A percentile compares a stretch with the other conserved stretches of the same genome.
Evolutionary conservation across 1,140 invertebrate genomes (phyloP).

Genomic region (Hylaeus volcanicus): DNA sequence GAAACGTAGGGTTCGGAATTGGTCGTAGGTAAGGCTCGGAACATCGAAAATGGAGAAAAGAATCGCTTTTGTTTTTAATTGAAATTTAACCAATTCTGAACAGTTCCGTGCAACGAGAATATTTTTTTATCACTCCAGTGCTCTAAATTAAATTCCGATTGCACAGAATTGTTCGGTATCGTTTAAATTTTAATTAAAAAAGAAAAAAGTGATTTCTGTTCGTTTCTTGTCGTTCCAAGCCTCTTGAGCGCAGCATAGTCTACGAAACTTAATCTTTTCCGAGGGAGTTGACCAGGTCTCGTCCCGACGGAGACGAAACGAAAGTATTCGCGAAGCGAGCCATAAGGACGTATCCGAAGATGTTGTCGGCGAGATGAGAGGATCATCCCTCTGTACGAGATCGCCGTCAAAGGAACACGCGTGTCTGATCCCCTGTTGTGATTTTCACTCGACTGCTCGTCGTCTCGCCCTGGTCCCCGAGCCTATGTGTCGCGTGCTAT

Average conservation of each 20-base stretch:
- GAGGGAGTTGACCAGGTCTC: conserved; percentile 1
- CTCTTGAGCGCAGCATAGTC: not conserved
- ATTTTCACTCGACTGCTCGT: conserved; percentile 61
- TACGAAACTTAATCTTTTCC: conserved; percentile 1
- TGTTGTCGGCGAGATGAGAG: conserved; percentile 66
- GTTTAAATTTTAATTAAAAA: too few relatives aligned
- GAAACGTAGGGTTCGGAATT: too few relatives aligned
- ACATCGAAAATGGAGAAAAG: too few relatives aligned
- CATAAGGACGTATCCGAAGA: conserved; percentile 50
- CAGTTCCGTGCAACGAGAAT: too few relatives aligned
- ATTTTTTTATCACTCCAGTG: too few relatives aligned
- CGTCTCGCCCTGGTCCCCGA: conserved; percentile 41
- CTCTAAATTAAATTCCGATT: too few relatives aligned
- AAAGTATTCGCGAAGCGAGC: conserved; percentile 47
- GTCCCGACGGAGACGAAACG: not conserved
- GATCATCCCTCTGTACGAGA: conserved; percentile 59
- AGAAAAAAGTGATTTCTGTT: too few relatives aligned
- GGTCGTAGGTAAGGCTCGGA: too few relatives aligned
- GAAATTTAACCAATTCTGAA: too few relatives aligned
- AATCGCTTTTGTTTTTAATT: too few relatives aligned
- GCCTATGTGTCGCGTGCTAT: conserved; percentile 47
- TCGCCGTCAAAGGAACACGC: conserved; percentile 64
- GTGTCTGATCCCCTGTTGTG: conserved; percentile 60
- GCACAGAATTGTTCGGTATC: too few relatives aligned
- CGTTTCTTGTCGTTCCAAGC: too few relatives aligned